Conservation (phyloP, 2,113 vertebrate genomes). For the Illadopsis cleaveri region DNA sequence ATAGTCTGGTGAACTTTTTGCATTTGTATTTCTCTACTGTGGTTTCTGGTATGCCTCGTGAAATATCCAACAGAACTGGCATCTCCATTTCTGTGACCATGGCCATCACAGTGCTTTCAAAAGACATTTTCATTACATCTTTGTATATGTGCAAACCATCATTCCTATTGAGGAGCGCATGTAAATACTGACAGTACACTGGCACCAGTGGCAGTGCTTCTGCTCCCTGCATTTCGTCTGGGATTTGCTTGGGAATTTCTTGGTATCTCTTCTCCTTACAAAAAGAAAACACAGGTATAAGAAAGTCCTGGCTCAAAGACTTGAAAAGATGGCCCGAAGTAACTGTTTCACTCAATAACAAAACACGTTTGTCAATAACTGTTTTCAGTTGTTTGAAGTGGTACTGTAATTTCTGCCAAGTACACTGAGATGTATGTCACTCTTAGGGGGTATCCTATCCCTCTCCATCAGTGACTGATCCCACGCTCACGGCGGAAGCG, state of each 20-base stretch:
- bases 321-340: background rate
- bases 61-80: background rate
- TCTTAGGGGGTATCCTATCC: slow-evolving; percentile 77
- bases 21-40: background rate
- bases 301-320: background rate
- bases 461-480: slow-evolving; percentile 76
- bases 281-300: background rate
- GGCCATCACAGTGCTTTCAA: background rate
- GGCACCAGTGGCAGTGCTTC: background rate
- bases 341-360: background rate
- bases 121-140: background rate
- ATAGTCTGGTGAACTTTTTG: background rate
- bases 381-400: slow-evolving; percentile 18
- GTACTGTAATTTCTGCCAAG: slow-evolving; percentile 39
- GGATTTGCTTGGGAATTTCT: background rate
- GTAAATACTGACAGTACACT: background rate
- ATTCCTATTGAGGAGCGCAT: background rate
- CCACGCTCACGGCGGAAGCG: slow-evolving; percentile 80
- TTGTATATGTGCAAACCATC: background rate
- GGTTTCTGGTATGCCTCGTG: background rate
- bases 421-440: slow-evolving; percentile 71
- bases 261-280: background rate
- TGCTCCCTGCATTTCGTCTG: background rate
- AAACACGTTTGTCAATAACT: background rate
- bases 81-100: background rate